phyloP scores from a whole-genome alignment of 2,113 vertebrate species.

The Melanerpes formicivorus region DNA sequence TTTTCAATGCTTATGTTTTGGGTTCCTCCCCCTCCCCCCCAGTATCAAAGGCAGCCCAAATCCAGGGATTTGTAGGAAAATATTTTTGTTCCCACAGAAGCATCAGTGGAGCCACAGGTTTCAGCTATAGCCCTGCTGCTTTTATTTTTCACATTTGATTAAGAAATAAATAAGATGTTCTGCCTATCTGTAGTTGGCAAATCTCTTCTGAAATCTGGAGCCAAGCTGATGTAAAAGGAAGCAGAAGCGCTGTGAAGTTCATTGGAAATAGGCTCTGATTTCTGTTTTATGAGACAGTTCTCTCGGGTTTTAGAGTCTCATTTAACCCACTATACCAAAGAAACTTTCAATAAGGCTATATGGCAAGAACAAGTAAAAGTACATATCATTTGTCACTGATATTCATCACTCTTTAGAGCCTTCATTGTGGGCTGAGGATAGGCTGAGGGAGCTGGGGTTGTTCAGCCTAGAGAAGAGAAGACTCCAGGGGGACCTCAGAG shows the following conservation, averaged over 20 bases:
- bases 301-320: neutral
- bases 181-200: neutral
- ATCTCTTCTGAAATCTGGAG: conserved; percentile 10
- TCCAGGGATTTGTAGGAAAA: neutral
- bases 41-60: neutral
- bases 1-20: neutral
- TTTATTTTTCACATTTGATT: conserved; percentile 40
- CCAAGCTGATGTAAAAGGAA: neutral
- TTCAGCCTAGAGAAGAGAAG: too few relatives aligned
- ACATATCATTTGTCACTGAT: too few relatives aligned
- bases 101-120: neutral
- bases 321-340: neutral
- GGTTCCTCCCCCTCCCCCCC: too few relatives aligned
- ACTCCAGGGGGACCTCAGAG: too few relatives aligned
- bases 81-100: neutral
- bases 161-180: conserved; percentile 22
- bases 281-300: neutral
- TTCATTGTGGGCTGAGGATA: too few relatives aligned
- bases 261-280: neutral
- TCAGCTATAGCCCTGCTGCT: neutral
- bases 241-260: neutral
- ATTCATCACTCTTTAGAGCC: too few relatives aligned
- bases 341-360: too few relatives aligned
- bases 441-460: too few relatives aligned
- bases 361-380: too few relatives aligned